Base-by-base conservation (phyloP, 1,140 invertebrate genomes). In the Saccostrea cuccullata region DNA sequence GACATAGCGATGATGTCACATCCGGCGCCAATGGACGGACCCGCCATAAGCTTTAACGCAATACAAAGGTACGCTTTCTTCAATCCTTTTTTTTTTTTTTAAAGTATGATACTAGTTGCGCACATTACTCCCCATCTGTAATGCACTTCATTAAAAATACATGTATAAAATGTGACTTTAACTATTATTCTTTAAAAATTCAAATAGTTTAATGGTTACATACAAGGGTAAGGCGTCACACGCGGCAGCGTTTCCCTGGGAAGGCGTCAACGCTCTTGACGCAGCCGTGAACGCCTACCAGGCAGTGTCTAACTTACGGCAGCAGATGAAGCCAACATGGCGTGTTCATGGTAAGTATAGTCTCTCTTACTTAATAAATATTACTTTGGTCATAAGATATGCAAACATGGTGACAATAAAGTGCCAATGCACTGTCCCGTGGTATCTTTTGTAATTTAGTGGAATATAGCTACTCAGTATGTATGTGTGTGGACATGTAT, bases 1-100 rank as follows among this genome's bases (percentile, higher is more conserved):
- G 95, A 95, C 90, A 90, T 92, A 67, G 94, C 94, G 17, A 89
- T 95, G 90, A 95, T 95, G 95, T 94, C 94, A 58, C 95, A 95
- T 91, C 95, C 95, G 0, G 92, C 90, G n/a, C 90, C 47, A 8
- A 83, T 64, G 36, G 26, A 86, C 86, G 6, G 12, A 23, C n/a
- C 17, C 11, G 13, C n/a, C 5, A n/a, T 30, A 23, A 12, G 23
- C 58, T 60, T 85, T 15, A 85, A 56, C 36, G n/a, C 55, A 60
- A 64, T 47, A 36, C 11, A 4, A 4, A 70, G 8, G 36, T 58
- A 86, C 15, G 26, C 30, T 55, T 84, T 64, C 17, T 64, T 6
- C 47, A 47, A 47, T 47, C 47, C 9, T 47, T 2, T 8, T 8
- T 8, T 2, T 8, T 8, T 8, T 2, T 47, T 47, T 8, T 3